Conservation (phyloP, 2,888 invertebrate species). For the Elysia crispata region DNA sequence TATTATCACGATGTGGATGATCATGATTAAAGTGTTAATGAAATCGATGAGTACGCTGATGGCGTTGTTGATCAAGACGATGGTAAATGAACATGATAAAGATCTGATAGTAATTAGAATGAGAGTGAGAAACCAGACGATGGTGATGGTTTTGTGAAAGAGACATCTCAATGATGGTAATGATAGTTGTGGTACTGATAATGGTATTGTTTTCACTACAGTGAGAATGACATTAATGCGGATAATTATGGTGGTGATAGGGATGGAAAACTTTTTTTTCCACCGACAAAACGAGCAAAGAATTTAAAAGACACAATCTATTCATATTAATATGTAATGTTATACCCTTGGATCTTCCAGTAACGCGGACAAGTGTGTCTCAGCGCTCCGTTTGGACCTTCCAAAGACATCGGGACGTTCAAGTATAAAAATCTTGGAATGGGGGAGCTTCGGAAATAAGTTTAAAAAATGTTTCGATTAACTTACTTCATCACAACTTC, state of each 20-base stretch:
- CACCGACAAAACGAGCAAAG: too few species aligned
- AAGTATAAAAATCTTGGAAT: constrained; percentile 1
- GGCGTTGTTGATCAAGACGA: not conserved
- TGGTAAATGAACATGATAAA: not conserved
- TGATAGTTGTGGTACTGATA: constrained; percentile 23
- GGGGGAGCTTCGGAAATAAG: constrained; percentile 11
- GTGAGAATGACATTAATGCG: not conserved
- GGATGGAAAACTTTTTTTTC: too few species aligned
- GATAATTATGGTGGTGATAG: not conserved
- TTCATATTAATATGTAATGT: too few species aligned
- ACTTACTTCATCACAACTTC: too few species aligned
- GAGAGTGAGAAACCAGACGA: not conserved
- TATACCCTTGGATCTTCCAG: not conserved
- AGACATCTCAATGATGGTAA: constrained; percentile 12
- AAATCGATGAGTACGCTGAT: constrained; percentile 19
- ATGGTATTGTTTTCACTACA: constrained; percentile 24
- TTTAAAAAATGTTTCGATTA: not conserved
- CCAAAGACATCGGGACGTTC: not conserved
- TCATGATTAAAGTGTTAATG: constrained; percentile 10
- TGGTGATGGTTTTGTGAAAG: too few species aligned
- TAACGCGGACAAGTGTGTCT: not conserved
- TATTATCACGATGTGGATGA: too few species aligned
- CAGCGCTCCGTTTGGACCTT: constrained; percentile 1
- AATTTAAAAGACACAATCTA: too few species aligned
- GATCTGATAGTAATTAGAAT: not conserved